These are phyloP conservation scores for Selenia dentaria DNA, from an alignment of 2,888 invertebrate species.

Conservation along the genomic window DNA sequence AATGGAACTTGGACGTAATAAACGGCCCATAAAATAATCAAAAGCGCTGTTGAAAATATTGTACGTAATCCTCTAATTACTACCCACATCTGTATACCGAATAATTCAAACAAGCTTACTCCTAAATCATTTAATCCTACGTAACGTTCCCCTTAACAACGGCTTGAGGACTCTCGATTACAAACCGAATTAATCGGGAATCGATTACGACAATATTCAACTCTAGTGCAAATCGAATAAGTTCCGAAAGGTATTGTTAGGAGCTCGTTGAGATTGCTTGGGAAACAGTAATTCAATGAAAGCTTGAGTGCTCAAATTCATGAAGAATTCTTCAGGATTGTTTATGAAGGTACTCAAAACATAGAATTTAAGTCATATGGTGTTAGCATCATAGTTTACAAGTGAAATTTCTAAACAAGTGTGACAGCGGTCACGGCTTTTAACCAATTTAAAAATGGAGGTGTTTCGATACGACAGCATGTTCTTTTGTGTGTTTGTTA, in stretches of 20 bases:
- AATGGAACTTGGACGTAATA: no score
- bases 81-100: conserved; percentile 11
- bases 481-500: no score
- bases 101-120: conserved; percentile 15
- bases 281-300: conserved; percentile 19
- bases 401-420: no score
- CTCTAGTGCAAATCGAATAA: conserved; percentile 47
- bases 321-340: neutral
- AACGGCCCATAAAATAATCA: no score
- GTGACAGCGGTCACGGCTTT: no score
- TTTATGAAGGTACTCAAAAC: no score
- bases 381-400: no score
- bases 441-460: no score
- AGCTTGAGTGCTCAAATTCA: neutral
- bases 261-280: conserved; percentile 22
- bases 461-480: no score
- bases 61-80: conserved; percentile 8
- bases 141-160: conserved; percentile 28
- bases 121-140: conserved; percentile 31
- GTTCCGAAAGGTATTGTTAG: conserved; percentile 38
- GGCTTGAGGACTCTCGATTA: conserved; percentile 27
- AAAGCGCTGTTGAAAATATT: no score
- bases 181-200: conserved; percentile 23
- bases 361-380: no score
- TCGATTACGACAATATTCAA: conserved; percentile 34